Base-by-base conservation (phyloP, 2,888 invertebrate genomes). In the Callosobruchus maculatus region DNA sequence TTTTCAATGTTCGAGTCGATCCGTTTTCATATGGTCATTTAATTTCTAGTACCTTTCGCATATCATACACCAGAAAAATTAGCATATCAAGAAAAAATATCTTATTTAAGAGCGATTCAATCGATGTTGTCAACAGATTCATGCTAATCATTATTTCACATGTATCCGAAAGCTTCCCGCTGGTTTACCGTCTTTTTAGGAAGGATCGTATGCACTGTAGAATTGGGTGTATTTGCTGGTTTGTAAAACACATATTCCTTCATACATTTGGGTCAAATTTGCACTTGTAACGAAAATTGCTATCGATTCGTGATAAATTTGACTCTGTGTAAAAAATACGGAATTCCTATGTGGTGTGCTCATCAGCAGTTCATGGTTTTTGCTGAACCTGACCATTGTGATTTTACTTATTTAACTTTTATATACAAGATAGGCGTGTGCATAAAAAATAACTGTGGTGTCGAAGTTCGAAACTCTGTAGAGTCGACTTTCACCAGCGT, bases 301-400 rank as follows among this genome's bases (percentile, higher is more conserved):
- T 49, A 13, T 49, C 49, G 13, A 13, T 49, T 49, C 49, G 13
- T 13, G 49, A 18, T 49, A 18, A 49, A 49, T 49, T 49, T 49
- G 49, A 49, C 7, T 49, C 13, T 1, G 49, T 9, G 9, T 30
- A 30, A 30, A 30, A 30, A 5, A 30, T 30, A 9, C 49, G 49
- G 7, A 49, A 49, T 49, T 49, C 49, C 49, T 49, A 49, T 18
- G 49, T 49, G 13, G 13, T 49, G 13, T 49, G 49, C 49, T 49
- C 49, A 49, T 49, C 49, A 49, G 49, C 49, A 49, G 18, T 49
- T 49, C 13, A 49, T 49, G 49, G 4, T 26, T 26, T 49, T 49
- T 68, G 68, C 68, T 68, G 68, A 68, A 68, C 21, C 21, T 68
- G 68, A 68, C 68, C 68, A 68, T 68, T 68, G 68, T 68, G 68